These are phyloP conservation scores for Caenorhabditis zanzibari DNA, from an alignment of 2,888 invertebrate genomes.

Conservation along the genomic window DNA sequence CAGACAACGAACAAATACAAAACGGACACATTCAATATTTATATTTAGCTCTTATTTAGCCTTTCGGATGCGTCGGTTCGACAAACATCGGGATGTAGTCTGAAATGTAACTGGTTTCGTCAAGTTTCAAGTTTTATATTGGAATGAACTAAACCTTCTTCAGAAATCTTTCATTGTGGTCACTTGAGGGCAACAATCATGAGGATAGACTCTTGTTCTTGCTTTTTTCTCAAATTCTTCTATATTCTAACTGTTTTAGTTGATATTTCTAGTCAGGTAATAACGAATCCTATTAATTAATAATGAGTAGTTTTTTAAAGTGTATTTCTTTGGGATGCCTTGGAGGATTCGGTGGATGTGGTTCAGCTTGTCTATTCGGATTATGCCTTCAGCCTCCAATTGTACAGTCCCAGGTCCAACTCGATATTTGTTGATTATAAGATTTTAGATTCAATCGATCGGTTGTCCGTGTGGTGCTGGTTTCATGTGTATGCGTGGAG, in stretches of 20 bases:
- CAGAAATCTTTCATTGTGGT: conserved; percentile 8
- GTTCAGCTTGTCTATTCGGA: conserved; percentile 66
- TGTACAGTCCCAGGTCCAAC: conserved; percentile 20
- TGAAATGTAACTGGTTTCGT: conserved; percentile 8
- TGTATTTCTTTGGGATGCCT: conserved; percentile 67
- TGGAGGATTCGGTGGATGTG: conserved; percentile 67
- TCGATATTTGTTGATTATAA: neutral
- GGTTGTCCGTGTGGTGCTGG: conserved; percentile 69
- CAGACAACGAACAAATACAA: conserved; percentile 24
- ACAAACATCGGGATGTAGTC: conserved; percentile 1
- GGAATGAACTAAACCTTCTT: neutral
- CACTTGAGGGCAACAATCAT: conserved; percentile 20
- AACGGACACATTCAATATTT: neutral
- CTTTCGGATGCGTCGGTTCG: neutral
- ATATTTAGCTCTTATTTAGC: conserved; percentile 23
- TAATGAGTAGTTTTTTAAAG: conserved; percentile 26
- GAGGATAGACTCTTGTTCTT: neutral
- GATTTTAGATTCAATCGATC: conserved; percentile 52
- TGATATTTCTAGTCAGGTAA: conserved; percentile 42
- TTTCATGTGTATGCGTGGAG: conserved; percentile 68
- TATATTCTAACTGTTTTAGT: conserved; percentile 1
- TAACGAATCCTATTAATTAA: neutral
- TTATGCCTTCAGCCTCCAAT: conserved; percentile 62
- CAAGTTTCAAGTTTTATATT: conserved; percentile 27
- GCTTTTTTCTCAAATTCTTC: neutral